Percentiles rank a stretch among this genome's conserved stretches.
Evolutionary conservation across 2,888 invertebrate species (phyloP).

Genomic region (Lepidocyrtoides sp.): DNA sequence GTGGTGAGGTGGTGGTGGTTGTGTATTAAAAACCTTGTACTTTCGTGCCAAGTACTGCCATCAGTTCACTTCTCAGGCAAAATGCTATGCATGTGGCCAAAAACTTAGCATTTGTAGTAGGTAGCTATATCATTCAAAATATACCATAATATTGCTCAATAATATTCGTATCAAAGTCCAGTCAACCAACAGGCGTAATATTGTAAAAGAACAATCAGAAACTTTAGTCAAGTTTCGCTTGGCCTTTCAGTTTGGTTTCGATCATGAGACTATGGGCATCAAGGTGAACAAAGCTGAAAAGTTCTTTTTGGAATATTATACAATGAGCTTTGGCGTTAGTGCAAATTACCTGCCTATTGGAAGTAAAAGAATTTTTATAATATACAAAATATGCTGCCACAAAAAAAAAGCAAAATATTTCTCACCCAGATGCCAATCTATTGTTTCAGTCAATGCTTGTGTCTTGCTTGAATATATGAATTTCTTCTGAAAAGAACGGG

Average conservation of each 20-base stretch:
- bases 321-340: too few relatives aligned
- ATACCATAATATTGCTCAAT: neutral
- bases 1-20: conserved; percentile 27
- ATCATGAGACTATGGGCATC: neutral
- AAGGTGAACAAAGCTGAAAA: neutral
- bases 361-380: neutral
- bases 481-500: too few relatives aligned
- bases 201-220: neutral
- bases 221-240: neutral
- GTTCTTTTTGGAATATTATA: neutral
- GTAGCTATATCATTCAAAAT: conserved; percentile 8
- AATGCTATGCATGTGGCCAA: neutral
- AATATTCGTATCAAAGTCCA: conserved; percentile 29
- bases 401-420: conserved; percentile 8
- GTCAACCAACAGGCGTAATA: neutral
- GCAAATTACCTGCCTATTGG: too few relatives aligned
- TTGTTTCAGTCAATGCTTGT: conserved; percentile 35
- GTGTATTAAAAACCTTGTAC: conserved; percentile 59
- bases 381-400: neutral
- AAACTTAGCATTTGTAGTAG: neutral
- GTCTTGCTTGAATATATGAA: conserved; percentile 41
- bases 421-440: conserved; percentile 68
- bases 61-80: conserved; percentile 40
- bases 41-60: conserved; percentile 76
- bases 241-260: too few relatives aligned